Conservation (phyloP, 2,113 vertebrate species). For the Amazona guildingii region DNA sequence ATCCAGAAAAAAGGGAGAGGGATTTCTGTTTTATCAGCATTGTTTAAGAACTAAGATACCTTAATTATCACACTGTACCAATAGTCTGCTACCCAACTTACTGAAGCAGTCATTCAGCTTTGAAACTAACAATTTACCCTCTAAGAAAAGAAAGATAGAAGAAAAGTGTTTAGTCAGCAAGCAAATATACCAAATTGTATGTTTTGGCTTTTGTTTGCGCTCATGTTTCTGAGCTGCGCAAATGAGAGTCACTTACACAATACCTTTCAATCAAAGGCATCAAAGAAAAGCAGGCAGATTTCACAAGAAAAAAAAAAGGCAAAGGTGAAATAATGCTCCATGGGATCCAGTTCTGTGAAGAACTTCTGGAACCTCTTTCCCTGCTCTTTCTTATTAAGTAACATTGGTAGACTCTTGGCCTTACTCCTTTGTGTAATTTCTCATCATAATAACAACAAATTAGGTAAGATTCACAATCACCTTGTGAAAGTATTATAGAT, state of each 20-base stretch:
- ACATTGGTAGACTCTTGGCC: background rate
- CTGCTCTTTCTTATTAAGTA: background rate
- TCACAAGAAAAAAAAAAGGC: background rate
- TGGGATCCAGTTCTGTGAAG: background rate
- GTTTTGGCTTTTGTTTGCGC: constrained; percentile 30
- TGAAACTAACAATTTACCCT: constrained; percentile 66
- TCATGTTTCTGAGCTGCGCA: background rate
- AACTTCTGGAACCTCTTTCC: background rate
- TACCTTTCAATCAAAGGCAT: constrained; percentile 39
- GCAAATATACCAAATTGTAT: constrained; percentile 42
- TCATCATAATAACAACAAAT: background rate
- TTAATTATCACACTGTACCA: constrained; percentile 66
- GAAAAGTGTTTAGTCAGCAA: constrained; percentile 58
- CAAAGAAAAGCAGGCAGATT: constrained; percentile 30
- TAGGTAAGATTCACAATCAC: background rate
- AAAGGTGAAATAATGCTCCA: background rate
- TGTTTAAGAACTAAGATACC: constrained; percentile 72
- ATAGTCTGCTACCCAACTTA: constrained; percentile 61
- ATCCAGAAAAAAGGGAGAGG: constrained; percentile 69
- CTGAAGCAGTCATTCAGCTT: constrained; percentile 58
- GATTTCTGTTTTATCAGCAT: constrained; percentile 75
- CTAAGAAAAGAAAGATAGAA: constrained; percentile 9
- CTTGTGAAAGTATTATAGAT: background rate
- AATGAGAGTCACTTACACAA: constrained; percentile 1
- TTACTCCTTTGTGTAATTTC: background rate